Percentiles rank a stretch among this genome's conserved stretches.
Evolutionary conservation across 2,888 invertebrate genomes (phyloP).

Genomic region (Endotricha flammealis): DNA sequence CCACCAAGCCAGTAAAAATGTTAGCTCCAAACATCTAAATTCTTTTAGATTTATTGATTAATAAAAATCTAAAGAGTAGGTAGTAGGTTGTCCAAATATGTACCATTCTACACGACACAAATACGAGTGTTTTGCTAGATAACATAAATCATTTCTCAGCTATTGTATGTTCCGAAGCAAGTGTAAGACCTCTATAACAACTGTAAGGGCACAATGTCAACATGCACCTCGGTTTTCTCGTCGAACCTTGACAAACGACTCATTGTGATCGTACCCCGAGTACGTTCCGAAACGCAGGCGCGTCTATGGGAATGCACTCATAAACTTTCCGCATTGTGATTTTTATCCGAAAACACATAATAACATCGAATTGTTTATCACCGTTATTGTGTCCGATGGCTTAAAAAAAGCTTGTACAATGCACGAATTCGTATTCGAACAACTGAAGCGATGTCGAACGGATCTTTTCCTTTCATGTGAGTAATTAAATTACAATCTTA

Average conservation of each 20-base stretch:
- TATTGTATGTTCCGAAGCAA: too few species aligned
- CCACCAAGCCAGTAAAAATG: too few species aligned
- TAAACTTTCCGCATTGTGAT: conserved; percentile 61
- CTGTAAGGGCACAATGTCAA: conserved; percentile 37
- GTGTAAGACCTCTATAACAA: conserved; percentile 30
- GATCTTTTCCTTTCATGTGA: conserved; percentile 11
- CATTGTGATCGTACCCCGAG: conserved; percentile 46
- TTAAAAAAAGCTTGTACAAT: conserved; percentile 42
- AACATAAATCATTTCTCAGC: conserved; percentile 16
- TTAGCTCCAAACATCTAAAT: too few species aligned
- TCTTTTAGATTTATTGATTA: too few species aligned
- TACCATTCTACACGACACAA: too few species aligned
- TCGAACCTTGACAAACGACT: conserved; percentile 68
- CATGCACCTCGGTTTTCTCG: conserved; percentile 44
- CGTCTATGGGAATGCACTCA: conserved; percentile 57
- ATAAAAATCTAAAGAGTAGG: too few species aligned
- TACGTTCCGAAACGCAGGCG: conserved; percentile 33
- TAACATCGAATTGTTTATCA: conserved; percentile 29
- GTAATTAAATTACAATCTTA: conserved; percentile 5
- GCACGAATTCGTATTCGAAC: conserved; percentile 31
- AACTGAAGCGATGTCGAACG: conserved; percentile 22
- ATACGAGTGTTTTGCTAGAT: too few species aligned
- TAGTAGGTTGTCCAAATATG: too few species aligned
- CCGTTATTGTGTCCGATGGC: conserved; percentile 31
- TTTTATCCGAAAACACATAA: conserved; percentile 51